phyloP scores from a whole-genome alignment of 2,113 vertebrate genomes.

The Marmota monax region DNA sequence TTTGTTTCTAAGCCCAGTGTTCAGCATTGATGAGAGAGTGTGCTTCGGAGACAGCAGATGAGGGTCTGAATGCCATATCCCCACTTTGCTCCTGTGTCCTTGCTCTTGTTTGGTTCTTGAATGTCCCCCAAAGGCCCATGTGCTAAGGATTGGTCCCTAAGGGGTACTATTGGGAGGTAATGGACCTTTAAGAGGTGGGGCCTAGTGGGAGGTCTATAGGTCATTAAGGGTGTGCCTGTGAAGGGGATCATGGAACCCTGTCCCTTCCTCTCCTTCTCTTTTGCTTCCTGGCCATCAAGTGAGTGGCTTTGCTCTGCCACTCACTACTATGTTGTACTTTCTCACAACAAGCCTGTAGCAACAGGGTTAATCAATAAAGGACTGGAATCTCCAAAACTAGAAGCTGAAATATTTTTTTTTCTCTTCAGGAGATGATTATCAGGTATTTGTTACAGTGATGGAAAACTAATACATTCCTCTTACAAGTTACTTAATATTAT shows the following conservation, averaged over 20 bases:
- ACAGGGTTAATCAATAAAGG: neutral
- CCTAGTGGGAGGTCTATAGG: neutral
- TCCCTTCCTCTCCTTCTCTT: neutral
- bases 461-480: neutral
- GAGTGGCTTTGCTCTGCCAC: neutral
- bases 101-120: too few relatives aligned
- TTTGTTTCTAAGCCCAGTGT: neutral
- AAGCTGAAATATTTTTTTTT: neutral
- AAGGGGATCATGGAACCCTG: neutral
- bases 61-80: neutral
- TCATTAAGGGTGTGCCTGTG: neutral
- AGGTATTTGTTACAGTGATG: neutral
- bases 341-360: neutral
- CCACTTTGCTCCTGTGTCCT: neutral
- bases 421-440: neutral
- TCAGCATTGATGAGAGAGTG: fast-evolving
- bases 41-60: neutral
- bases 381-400: neutral
- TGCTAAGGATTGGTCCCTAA: neutral
- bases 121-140: neutral
- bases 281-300: neutral
- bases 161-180: too few relatives aligned
- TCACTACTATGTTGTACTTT: neutral
- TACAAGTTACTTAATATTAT: fast-evolving
- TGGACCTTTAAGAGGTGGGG: neutral